A percentile compares a stretch with the other conserved stretches of the same genome.
Conservation (phyloP, 2,113 vertebrate species). For the Pterocles burchelli region DNA sequence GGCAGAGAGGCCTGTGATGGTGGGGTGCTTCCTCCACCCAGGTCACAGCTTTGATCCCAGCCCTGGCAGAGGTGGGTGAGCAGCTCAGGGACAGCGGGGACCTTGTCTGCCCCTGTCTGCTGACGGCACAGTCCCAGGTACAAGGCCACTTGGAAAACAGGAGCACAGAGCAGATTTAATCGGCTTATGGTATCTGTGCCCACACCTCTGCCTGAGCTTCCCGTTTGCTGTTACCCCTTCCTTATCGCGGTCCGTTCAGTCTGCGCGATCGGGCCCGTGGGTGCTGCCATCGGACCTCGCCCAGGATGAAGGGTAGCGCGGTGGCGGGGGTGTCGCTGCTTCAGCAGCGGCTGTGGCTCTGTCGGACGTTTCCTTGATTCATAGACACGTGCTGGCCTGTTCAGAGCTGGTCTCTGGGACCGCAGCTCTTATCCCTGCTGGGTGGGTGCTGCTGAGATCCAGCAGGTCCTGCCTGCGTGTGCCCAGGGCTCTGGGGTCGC, state of each 20-base stretch:
- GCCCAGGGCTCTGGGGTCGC: not conserved
- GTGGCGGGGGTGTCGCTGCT: not conserved
- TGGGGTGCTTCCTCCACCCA: not conserved
- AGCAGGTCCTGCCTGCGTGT: fast-evolving
- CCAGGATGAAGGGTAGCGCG: not conserved
- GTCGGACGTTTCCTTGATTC: fast-evolving
- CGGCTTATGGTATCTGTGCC: not conserved
- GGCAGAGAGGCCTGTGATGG: not conserved
- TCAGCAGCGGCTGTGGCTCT: not conserved
- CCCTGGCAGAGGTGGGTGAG: fast-evolving
- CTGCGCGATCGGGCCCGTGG: not conserved
- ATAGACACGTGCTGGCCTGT: fast-evolving
- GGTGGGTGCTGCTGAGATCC: fast-evolving
- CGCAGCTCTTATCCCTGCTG: not conserved
- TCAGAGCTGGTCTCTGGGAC: not conserved
- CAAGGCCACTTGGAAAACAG: not conserved
- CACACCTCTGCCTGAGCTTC: not conserved
- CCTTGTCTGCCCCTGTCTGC: not conserved
- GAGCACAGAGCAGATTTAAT: not conserved
- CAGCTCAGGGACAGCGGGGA: not conserved
- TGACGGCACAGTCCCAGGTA: not conserved
- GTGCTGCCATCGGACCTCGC: not conserved
- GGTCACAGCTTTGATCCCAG: not conserved
- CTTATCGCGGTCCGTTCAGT: not conserved
- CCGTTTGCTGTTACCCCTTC: not conserved